Conservation (phyloP, 2,113 vertebrate species). For the Motacilla tschutschensis region DNA sequence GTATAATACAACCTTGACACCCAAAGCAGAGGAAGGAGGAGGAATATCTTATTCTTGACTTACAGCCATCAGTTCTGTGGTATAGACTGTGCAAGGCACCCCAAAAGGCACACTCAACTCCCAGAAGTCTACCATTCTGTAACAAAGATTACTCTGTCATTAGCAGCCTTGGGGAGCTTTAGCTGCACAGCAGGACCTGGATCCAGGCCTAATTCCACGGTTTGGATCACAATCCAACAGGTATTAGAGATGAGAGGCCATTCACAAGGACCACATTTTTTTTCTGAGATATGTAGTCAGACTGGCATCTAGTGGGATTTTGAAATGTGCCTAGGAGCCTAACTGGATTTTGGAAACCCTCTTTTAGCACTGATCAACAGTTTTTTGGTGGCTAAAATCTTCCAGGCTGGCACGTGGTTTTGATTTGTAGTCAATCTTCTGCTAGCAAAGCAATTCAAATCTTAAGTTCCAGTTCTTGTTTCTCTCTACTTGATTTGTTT, state of each 20-base stretch:
- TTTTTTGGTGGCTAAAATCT: conserved; percentile 32
- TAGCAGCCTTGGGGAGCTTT: neutral
- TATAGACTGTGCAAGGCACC: neutral
- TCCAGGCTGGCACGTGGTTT: conserved; percentile 40
- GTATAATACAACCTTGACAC: neutral
- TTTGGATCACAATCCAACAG: conserved; percentile 34
- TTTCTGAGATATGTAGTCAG: conserved; percentile 38
- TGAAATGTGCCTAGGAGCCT: conserved; percentile 20
- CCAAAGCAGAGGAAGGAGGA: neutral
- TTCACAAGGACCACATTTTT: conserved; percentile 9
- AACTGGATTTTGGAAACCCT: neutral
- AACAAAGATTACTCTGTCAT: neutral
- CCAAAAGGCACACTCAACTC: neutral
- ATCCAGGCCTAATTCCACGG: neutral
- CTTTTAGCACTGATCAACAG: neutral
- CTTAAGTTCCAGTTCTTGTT: neutral
- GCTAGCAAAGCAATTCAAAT: conserved; percentile 9
- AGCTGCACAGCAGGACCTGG: conserved; percentile 7
- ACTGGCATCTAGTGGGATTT: conserved; percentile 56
- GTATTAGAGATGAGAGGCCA: conserved; percentile 32
- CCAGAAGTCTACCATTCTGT: neutral
- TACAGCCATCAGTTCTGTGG: neutral
- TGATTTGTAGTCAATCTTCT: conserved; percentile 33
- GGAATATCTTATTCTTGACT: neutral
- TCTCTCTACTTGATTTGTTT: neutral